Conservation (phyloP, 2,888 invertebrate genomes). For the Tenthredo livida region DNA sequence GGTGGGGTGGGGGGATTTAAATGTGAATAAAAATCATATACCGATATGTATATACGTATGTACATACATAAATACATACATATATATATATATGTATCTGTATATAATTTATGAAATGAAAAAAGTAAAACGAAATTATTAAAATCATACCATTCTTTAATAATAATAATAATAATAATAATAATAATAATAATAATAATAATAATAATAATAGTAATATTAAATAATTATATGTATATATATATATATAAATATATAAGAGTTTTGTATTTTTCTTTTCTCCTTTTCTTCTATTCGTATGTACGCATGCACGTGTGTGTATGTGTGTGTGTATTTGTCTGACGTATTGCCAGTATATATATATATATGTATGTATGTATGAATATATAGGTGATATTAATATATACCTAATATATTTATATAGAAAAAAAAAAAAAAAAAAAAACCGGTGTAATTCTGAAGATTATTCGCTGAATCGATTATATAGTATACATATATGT, state of each 20-base stretch:
- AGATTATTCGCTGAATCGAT: slow-evolving; percentile 22
- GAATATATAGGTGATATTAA: background rate
- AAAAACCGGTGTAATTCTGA: background rate
- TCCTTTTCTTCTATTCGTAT: background rate
- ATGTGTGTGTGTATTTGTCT: too few species aligned
- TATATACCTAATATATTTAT: slow-evolving; percentile 27
- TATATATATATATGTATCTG: too few species aligned
- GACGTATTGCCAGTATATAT: too few species aligned
- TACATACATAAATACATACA: too few species aligned
- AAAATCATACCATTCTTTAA: slow-evolving; percentile 71
- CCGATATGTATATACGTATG: background rate
- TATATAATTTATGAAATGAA: background rate
- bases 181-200: slow-evolving; percentile 30
- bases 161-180: slow-evolving; percentile 57
- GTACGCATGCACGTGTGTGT: too few species aligned
- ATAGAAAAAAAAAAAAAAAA: slow-evolving; percentile 53
- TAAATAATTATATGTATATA: slow-evolving; percentile 48
- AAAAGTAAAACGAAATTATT: slow-evolving; percentile 63
- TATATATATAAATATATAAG: background rate
- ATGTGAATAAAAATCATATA: background rate
- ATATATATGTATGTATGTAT: too few species aligned
- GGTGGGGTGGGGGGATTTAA: too few species aligned
- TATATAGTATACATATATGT: slow-evolving; percentile 40
- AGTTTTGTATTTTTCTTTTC: background rate
- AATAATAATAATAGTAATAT: slow-evolving; percentile 55